These are phyloP conservation scores for Rattus norvegicus DNA, from an alignment of 2,113 vertebrate genomes.

Conservation along the genomic window GRCr8 NC_086039.1:101703501-101704000, in stretches of 20 bases:
- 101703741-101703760: background rate
- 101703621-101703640: background rate
- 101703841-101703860: background rate
- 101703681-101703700: background rate
- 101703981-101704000: background rate
- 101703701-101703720: background rate
- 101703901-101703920: background rate
- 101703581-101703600: background rate
- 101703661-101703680: too few species aligned
- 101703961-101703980: background rate
- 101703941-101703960: background rate
- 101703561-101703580: background rate
- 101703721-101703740: background rate
- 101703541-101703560: slow-evolving; percentile 14
- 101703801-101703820: background rate
- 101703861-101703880: background rate
- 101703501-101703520: slow-evolving; percentile 49
- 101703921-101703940: background rate
- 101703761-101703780: background rate
- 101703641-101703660: background rate
- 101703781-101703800: background rate
- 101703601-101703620: background rate
- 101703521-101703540: slow-evolving; percentile 23
- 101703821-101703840: background rate
- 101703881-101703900: background rate